Conservation (phyloP, 2,113 vertebrate species). For the Chloebia gouldiae region DNA sequence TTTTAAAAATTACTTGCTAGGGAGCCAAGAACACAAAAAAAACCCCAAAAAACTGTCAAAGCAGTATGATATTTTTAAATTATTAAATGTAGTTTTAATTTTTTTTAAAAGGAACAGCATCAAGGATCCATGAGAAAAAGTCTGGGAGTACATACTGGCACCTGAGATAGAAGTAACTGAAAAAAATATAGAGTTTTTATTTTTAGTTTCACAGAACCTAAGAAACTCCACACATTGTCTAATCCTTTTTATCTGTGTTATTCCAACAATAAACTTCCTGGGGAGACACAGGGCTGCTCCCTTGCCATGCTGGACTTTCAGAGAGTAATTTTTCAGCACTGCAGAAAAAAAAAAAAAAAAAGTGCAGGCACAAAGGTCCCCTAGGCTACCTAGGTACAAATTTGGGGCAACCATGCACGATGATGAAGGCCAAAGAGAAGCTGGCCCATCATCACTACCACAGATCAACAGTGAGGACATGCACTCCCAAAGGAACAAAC, state of each 20-base stretch:
- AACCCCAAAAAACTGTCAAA: background rate
- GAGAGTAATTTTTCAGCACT: background rate
- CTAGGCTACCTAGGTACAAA: background rate
- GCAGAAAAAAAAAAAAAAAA: background rate
- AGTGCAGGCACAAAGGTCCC: background rate
- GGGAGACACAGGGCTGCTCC: background rate
- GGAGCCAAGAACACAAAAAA: background rate
- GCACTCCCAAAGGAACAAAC: background rate
- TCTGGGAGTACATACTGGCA: background rate
- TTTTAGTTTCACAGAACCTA: background rate
- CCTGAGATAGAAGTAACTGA: background rate
- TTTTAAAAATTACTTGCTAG: background rate
- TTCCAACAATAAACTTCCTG: background rate
- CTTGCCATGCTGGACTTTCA: background rate
- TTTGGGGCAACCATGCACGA: background rate
- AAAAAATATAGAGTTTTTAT: background rate
- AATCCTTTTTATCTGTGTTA: background rate
- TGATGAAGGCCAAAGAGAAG: background rate
- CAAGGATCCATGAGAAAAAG: background rate
- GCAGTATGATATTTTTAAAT: background rate
- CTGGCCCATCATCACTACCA: background rate
- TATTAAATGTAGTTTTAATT: background rate
- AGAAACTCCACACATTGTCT: background rate
- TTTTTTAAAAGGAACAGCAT: background rate
- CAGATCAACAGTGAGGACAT: accelerated